Evolutionary conservation across 2,113 vertebrate species (phyloP), one percentile per base, ranked within the genome.

Genomic region (Syngnathus typhle): DNA sequence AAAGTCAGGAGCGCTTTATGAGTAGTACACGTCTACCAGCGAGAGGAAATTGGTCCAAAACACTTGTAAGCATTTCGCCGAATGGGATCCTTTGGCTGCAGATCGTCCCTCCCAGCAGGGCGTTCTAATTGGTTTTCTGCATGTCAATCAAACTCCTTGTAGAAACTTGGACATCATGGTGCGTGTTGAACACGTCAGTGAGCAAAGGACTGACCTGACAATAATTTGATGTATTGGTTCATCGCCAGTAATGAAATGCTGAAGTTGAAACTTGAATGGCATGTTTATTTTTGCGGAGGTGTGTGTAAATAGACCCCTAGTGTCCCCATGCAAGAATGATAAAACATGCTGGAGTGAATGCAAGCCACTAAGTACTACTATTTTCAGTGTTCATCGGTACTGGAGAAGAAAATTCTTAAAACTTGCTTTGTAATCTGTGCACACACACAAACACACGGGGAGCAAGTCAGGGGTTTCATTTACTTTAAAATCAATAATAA

Each of bases 31-130:
- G 37, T 61, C 52, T 61, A 60, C 62, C 15, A 43, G 32, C 38
- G 27, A 68, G 70, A 79, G 77, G 80, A 85, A 84, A 77, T 71
- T 67, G 80, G 64, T 70, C 73, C 66, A 43, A 68, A 73, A 78
- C 65, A 67, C 15, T 51, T 46, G 1, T 46, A 77, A 59, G n/a
- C 21, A 39, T 39, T 10, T 65, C 70, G 69, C 71, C 43, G 37
- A 71, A 23, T 75, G 75, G 67, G 70, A 74, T 77, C 80, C 51
- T 1, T 65, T 58, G 60, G 41, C 12, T 54, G 41, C 66, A 1
- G 0, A 8, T 2, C 12, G 58, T 19, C 65, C 77, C 82, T 64
- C 81, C 87, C 61, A 27, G 11, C 18, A 6, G 51, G 37, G 1
- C 3, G 12, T 38, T 65, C 43, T 60, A 69, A 77, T 88, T 82